A percentile compares a stretch with the other conserved stretches of the same genome.
These are phyloP conservation scores for Cremastinae sp. DNA, from an alignment of 2,888 invertebrate species.

Conservation along the genomic window DNA sequence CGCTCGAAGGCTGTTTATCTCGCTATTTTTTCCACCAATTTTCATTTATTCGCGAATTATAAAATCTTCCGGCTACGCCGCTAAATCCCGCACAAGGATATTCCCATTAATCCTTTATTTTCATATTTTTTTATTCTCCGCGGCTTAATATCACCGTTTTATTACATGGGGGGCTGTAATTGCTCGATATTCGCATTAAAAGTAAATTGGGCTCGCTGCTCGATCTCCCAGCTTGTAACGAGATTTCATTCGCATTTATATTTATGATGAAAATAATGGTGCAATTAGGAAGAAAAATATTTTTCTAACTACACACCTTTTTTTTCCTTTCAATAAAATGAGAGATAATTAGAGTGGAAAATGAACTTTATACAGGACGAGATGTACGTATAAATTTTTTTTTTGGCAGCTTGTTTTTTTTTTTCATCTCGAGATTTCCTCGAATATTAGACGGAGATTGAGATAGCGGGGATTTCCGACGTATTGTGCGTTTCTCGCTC, in stretches of 20 bases:
- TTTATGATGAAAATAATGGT: too few relatives aligned
- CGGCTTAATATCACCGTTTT: not conserved
- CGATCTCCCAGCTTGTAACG: too few relatives aligned
- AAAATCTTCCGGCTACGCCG: conserved; percentile 21
- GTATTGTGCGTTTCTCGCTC: conserved; percentile 8
- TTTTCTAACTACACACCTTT: too few relatives aligned
- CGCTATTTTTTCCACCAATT: conserved; percentile 63
- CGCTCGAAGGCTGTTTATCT: conserved; percentile 58
- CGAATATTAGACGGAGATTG: conserved; percentile 42
- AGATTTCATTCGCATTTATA: too few relatives aligned
- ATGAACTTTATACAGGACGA: too few relatives aligned
- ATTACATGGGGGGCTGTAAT: not conserved
- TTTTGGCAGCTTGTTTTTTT: not conserved
- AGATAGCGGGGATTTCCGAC: conserved; percentile 2
- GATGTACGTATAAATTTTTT: too few relatives aligned
- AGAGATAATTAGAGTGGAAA: too few relatives aligned
- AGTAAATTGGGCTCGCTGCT: not conserved
- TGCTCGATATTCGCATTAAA: conserved; percentile 29
- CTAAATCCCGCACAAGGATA: conserved; percentile 8
- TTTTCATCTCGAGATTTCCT: not conserved
- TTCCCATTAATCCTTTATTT: conserved; percentile 1
- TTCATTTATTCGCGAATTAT: conserved; percentile 28
- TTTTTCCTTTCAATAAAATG: too few relatives aligned
- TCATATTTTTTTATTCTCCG: not conserved
- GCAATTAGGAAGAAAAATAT: too few relatives aligned